phyloP scores from a whole-genome alignment of 2,113 vertebrate genomes.

The Prunella fulvescens region DNA sequence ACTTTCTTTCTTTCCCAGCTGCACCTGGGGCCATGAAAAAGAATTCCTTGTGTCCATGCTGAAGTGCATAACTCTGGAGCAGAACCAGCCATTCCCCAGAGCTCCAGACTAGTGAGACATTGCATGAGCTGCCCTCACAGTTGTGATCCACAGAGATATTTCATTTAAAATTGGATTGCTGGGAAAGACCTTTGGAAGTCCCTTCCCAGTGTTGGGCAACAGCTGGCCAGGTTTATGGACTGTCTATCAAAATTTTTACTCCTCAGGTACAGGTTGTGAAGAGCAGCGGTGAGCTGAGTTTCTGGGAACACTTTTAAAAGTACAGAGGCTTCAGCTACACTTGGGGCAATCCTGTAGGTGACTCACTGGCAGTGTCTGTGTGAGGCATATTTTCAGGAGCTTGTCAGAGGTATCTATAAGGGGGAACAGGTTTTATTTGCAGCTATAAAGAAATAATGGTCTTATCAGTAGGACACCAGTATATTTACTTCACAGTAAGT shows the following conservation, averaged over 20 bases:
- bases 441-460: not conserved
- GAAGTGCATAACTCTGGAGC: not conserved
- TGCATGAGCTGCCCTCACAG: not conserved
- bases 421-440: not conserved
- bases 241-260: not conserved
- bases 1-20: not conserved
- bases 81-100: not conserved
- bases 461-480: not conserved
- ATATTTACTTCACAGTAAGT: not conserved
- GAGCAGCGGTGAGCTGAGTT: not conserved
- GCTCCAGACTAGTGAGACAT: not conserved
- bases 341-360: not conserved
- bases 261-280: not conserved
- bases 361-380: not conserved
- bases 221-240: not conserved
- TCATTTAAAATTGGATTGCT: not conserved
- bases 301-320: not conserved
- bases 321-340: not conserved
- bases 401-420: not conserved
- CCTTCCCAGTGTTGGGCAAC: fast-evolving
- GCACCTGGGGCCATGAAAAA: not conserved
- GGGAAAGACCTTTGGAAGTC: not conserved
- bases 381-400: not conserved
- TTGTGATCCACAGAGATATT: not conserved
- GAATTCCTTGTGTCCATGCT: fast-evolving